These are phyloP conservation scores for Metopolophium dirhodum DNA, from an alignment of 1,140 invertebrate species.

Conservation along the genomic window DNA sequence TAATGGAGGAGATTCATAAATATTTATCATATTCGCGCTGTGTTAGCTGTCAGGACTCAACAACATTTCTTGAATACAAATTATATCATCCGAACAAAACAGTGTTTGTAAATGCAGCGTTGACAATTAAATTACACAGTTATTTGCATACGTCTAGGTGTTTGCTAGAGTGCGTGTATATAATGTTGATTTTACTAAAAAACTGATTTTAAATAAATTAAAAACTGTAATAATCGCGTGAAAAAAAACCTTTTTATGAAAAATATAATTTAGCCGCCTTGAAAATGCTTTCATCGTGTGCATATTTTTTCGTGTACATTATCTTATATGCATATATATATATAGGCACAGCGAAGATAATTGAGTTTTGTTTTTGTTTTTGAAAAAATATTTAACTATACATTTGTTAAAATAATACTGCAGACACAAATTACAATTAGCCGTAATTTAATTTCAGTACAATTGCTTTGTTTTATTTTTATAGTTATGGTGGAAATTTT, in stretches of 20 bases:
- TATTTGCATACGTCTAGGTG: background rate
- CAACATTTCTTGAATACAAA: conserved; percentile 1
- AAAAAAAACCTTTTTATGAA: background rate
- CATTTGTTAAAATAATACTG: background rate
- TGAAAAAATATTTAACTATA: background rate
- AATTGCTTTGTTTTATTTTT: background rate
- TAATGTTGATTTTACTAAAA: background rate
- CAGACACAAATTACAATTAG: background rate
- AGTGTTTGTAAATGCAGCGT: background rate
- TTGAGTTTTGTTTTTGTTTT: background rate
- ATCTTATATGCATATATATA: background rate
- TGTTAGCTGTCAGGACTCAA: background rate
- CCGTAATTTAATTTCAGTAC: background rate
- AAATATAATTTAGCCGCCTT: background rate
- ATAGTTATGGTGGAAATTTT: background rate
- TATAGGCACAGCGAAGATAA: background rate
- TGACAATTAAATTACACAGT: background rate
- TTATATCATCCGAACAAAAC: background rate
- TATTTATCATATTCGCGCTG: background rate
- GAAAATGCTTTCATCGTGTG: background rate
- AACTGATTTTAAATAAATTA: background rate
- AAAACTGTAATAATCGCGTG: background rate
- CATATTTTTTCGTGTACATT: background rate
- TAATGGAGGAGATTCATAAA: conserved; percentile 16
- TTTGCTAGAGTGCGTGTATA: background rate